Evolutionary conservation across 2,888 invertebrate species (phyloP).

Genomic region (Nemotelus nigrinus): DNA sequence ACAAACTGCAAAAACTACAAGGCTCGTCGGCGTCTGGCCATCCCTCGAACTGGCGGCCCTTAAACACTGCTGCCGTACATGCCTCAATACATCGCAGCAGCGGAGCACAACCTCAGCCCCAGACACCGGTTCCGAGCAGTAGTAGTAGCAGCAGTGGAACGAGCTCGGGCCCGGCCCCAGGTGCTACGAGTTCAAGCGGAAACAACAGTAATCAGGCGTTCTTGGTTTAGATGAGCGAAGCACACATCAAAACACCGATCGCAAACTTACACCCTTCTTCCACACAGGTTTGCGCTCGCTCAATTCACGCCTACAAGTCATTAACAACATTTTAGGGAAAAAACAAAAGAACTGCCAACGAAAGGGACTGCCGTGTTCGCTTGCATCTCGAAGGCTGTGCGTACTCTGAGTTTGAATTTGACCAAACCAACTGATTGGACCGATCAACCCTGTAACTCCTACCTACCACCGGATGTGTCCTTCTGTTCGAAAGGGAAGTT

Average conservation of each 20-base stretch:
- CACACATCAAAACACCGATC: not conserved
- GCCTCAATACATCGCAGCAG: constrained; percentile 51
- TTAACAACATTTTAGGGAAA: constrained; percentile 20
- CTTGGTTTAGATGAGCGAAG: constrained; percentile 58
- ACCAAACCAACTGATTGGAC: constrained; percentile 10
- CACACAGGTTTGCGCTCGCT: not conserved
- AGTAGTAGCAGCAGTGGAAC: constrained; percentile 34
- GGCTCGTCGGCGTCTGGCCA: constrained; percentile 45
- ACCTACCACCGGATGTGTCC: no score
- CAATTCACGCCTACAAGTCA: constrained; percentile 19
- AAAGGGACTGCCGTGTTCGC: not conserved
- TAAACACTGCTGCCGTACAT: constrained; percentile 43
- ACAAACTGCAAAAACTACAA: constrained; percentile 31
- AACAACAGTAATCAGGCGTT: constrained; percentile 61
- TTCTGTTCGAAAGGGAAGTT: no score
- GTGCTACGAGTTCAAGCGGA: constrained; percentile 27
- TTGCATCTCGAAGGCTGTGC: not conserved
- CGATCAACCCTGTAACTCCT: not conserved
- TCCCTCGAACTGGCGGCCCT: constrained; percentile 47
- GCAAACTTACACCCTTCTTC: not conserved
- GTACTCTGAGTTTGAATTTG: not conserved
- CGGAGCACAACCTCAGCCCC: constrained; percentile 52
- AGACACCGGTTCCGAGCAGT: constrained; percentile 52
- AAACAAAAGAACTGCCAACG: constrained; percentile 14
- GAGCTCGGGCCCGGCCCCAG: not conserved